phyloP scores from a whole-genome alignment of 2,797 vertebrate genomes.

The Lepidocolaptes lacrymiger region DNA sequence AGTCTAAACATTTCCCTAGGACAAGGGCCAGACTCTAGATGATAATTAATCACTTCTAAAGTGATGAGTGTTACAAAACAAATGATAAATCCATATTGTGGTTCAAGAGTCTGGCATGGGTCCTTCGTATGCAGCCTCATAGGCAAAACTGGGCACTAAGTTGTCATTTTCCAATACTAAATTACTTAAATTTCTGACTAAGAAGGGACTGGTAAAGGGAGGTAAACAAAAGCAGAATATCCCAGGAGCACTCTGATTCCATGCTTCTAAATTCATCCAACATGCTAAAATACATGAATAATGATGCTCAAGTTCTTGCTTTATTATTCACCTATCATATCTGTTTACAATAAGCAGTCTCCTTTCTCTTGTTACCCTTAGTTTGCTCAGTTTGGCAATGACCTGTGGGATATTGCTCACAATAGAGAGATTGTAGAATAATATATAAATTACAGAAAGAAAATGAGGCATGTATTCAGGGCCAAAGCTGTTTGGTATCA shows the following conservation, averaged over 20 bases:
- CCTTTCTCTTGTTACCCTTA: conserved; percentile 10
- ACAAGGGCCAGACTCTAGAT: not conserved
- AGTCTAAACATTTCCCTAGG: not conserved
- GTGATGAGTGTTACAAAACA: not conserved
- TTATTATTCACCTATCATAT: conserved; percentile 46
- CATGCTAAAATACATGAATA: not conserved
- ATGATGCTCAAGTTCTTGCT: conserved; percentile 28
- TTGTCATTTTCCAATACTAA: not conserved
- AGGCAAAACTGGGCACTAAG: not conserved
- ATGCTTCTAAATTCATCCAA: not conserved
- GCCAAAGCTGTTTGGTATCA: not conserved
- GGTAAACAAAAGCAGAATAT: not conserved
- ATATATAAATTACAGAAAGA: not conserved
- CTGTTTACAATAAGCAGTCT: conserved; percentile 39
- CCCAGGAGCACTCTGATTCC: not conserved
- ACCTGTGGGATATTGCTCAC: not conserved
- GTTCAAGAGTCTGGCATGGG: not conserved
- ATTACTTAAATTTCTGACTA: not conserved
- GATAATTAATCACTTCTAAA: not conserved
- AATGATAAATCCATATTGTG: not conserved
- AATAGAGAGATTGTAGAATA: not conserved
- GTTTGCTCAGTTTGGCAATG: not conserved
- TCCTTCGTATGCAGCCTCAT: not conserved
- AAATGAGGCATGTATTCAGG: not conserved
- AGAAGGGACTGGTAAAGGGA: not conserved